Evolutionary conservation across 1,140 invertebrate genomes (phyloP).

Genomic region (Drosophila grimshawi): DNA sequence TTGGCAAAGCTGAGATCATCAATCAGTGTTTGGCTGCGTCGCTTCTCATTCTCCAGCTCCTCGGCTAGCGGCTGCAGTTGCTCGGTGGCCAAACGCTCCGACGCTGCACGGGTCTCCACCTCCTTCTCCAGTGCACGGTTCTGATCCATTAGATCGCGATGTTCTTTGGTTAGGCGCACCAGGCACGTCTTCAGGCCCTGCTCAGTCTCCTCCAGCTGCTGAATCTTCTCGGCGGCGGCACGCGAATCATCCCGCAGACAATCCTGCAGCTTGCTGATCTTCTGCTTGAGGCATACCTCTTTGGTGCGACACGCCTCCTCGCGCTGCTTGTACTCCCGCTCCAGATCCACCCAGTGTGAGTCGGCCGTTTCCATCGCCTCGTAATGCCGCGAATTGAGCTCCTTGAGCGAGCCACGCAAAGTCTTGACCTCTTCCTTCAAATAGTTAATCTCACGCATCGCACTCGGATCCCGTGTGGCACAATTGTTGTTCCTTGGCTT

Average conservation of each 20-base stretch:
- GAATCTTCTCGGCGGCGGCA: conserved; percentile 79
- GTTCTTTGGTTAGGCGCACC: conserved; percentile 85
- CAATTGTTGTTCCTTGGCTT: conserved; percentile 46
- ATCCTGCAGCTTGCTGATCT: conserved; percentile 77
- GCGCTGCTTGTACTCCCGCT: conserved; percentile 87
- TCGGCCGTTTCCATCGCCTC: conserved; percentile 91
- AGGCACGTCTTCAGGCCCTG: conserved; percentile 85
- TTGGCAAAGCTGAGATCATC: conserved; percentile 73
- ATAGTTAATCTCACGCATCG: conserved; percentile 60
- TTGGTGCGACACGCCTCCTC: conserved; percentile 85
- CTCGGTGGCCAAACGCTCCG: conserved; percentile 51
- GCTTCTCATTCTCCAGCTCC: conserved; percentile 71
- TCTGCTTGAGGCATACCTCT: conserved; percentile 73
- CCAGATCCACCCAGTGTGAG: conserved; percentile 89
- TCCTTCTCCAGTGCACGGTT: conserved; percentile 85
- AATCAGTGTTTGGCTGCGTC: conserved; percentile 58
- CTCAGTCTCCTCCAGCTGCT: conserved; percentile 86
- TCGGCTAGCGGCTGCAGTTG: conserved; percentile 59
- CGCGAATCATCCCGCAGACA: conserved; percentile 76
- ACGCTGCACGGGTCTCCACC: conserved; percentile 77
- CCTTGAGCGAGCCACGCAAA: conserved; percentile 85
- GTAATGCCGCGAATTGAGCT: conserved; percentile 89
- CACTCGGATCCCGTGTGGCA: conserved; percentile 77
- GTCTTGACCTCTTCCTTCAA: conserved; percentile 83
- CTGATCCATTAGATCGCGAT: conserved; percentile 84